Percentiles rank a stretch among this genome's conserved stretches.
These are phyloP conservation scores for Macaca fascicularis DNA, from an alignment of 2,113 vertebrate species.

Conservation along the genomic window T2T-MFA8v1.1 NC_088375.1:62571501-62572000, in stretches of 20 bases:
- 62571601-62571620: not conserved
- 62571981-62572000: not conserved
- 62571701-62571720: not conserved
- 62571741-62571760: not conserved
- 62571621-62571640: not conserved
- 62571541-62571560: not conserved
- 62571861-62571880: not conserved
- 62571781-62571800: not conserved
- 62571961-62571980: not conserved
- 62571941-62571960: not conserved
- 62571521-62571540: not conserved
- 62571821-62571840: not conserved
- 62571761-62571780: not conserved
- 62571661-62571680: conserved; percentile 28
- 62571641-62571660: conserved; percentile 27
- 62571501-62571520: not conserved
- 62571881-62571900: not conserved
- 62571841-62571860: not conserved
- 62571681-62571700: not conserved
- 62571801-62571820: not conserved
- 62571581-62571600: not conserved
- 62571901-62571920: not conserved
- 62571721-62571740: not conserved
- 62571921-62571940: not conserved
- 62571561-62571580: not conserved